phyloP scores from a whole-genome alignment of 2,888 invertebrate genomes.

The Cheilosia impressa region DNA sequence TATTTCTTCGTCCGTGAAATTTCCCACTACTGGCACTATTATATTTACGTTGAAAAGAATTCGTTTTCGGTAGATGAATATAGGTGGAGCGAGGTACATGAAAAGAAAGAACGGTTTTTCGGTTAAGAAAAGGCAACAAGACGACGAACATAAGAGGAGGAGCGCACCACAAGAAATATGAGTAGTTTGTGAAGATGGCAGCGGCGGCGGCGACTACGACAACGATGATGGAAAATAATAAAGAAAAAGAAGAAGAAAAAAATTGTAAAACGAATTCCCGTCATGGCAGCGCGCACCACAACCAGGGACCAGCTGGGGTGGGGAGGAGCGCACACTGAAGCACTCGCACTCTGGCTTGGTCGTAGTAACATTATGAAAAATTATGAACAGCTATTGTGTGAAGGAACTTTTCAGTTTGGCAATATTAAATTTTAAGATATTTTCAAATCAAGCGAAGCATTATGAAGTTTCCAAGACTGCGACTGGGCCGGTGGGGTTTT shows the following conservation, averaged over 20 bases:
- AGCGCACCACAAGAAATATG: constrained; percentile 34
- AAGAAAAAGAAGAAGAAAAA: constrained; percentile 28
- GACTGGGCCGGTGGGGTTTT: background rate
- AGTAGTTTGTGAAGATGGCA: constrained; percentile 56
- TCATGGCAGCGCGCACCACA: constrained; percentile 6
- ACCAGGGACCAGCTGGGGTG: too few relatives aligned
- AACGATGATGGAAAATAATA: constrained; percentile 20
- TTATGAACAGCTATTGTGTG: constrained; percentile 73
- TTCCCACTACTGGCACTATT: constrained; percentile 86
- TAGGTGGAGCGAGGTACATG: constrained; percentile 34
- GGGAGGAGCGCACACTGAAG: background rate
- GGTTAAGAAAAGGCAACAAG: constrained; percentile 51
- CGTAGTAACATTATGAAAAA: constrained; percentile 70
- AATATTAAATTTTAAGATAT: constrained; percentile 73
- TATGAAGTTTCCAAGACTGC: constrained; percentile 51
- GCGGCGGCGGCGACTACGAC: background rate
- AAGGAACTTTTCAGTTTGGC: constrained; percentile 62
- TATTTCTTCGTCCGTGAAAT: constrained; percentile 87
- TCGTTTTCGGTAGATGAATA: constrained; percentile 42
- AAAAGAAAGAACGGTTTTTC: constrained; percentile 54
- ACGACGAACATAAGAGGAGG: constrained; percentile 38
- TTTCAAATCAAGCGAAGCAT: constrained; percentile 72
- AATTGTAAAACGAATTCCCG: constrained; percentile 54
- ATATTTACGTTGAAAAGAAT: constrained; percentile 67
- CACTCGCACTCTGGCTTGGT: background rate